Evolutionary conservation across 2,797 vertebrate species (phyloP).

Genomic region (Crenichthys baileyi): DNA sequence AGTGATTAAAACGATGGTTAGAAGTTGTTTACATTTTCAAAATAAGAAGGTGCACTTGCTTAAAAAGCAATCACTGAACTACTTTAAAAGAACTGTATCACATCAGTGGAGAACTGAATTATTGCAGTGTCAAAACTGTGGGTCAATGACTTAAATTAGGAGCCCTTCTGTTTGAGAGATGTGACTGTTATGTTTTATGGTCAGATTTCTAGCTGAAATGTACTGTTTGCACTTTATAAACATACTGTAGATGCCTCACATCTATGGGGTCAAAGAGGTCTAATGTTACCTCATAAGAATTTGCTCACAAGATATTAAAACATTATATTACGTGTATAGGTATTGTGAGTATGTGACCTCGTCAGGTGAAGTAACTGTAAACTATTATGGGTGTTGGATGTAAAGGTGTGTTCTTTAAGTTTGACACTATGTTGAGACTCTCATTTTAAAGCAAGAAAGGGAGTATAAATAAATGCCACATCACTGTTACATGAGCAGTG

Average conservation of each 20-base stretch:
- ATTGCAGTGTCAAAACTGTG: not conserved
- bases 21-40: not conserved
- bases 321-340: too few species aligned
- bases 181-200: not conserved
- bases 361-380: too few species aligned
- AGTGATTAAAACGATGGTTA: conserved; percentile 31
- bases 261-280: not conserved
- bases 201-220: not conserved
- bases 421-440: too few species aligned
- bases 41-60: not conserved
- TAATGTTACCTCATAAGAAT: not conserved
- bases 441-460: too few species aligned
- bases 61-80: not conserved
- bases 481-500: too few species aligned
- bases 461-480: too few species aligned
- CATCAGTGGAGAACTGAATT: not conserved
- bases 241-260: not conserved
- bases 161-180: not conserved
- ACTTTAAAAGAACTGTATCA: not conserved
- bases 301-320: too few species aligned
- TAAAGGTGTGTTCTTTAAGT: too few species aligned
- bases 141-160: not conserved
- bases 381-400: too few species aligned
- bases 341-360: too few species aligned
- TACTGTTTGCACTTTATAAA: not conserved